Conservation (phyloP, 2,888 invertebrate species). For the Gnatocerus cornutus region DNA sequence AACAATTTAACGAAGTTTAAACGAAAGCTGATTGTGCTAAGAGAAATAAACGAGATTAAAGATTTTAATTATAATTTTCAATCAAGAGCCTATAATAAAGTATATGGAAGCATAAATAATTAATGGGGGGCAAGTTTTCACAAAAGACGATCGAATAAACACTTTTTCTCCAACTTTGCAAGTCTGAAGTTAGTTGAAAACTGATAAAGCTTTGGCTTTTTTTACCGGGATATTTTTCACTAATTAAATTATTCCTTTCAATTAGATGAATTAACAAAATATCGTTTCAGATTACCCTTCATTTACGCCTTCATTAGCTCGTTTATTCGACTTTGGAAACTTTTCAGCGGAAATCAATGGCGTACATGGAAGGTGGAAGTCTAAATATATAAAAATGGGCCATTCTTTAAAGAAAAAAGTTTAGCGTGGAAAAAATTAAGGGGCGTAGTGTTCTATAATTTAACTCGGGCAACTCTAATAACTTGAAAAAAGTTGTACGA, state of each 20-base stretch:
- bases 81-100: slow-evolving; percentile 54
- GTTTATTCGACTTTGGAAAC: not conserved
- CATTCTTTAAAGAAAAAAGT: slow-evolving; percentile 15
- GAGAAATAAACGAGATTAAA: slow-evolving; percentile 47
- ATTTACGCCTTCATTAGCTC: too few relatives aligned
- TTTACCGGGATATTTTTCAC: slow-evolving; percentile 1
- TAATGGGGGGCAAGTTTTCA: slow-evolving; percentile 27
- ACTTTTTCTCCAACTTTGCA: slow-evolving; percentile 9
- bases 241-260: too few relatives aligned
- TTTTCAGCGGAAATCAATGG: slow-evolving; percentile 11
- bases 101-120: slow-evolving; percentile 43
- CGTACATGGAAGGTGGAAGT: not conserved
- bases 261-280: too few relatives aligned
- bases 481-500: slow-evolving; percentile 27
- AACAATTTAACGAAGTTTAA: slow-evolving; percentile 47
- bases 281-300: too few relatives aligned
- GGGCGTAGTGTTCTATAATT: slow-evolving; percentile 32
- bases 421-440: slow-evolving; percentile 21
- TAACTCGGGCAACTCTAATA: slow-evolving; percentile 35
- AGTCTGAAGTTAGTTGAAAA: slow-evolving; percentile 1
- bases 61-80: slow-evolving; percentile 57
- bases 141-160: slow-evolving; percentile 22
- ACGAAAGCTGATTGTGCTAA: slow-evolving; percentile 27
- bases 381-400: slow-evolving; percentile 26
- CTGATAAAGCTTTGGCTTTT: slow-evolving; percentile 1